phyloP scores from a whole-genome alignment of 2,888 invertebrate genomes.

The Acanthosepion pharaonis region DNA sequence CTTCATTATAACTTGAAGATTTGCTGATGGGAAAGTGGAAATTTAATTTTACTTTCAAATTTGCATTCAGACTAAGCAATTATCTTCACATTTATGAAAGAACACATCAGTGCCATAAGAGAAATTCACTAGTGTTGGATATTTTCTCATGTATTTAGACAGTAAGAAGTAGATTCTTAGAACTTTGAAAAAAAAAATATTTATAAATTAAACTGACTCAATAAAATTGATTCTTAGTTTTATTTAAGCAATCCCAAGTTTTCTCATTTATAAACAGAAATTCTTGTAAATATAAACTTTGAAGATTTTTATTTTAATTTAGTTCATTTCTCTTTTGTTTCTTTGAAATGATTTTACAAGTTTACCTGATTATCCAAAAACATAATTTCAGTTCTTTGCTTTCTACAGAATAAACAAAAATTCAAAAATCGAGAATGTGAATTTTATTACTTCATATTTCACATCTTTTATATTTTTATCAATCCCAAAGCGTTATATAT shows the following conservation, averaged over 20 bases:
- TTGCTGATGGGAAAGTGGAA: background rate
- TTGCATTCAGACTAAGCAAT: background rate
- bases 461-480: no score
- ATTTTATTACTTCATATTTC: no score
- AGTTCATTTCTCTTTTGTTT: background rate
- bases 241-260: background rate
- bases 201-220: background rate
- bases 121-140: background rate
- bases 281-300: background rate
- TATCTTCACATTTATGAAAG: background rate
- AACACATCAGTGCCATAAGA: background rate
- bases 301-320: background rate
- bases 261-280: background rate
- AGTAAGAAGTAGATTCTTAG: background rate
- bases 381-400: background rate
- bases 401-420: no score
- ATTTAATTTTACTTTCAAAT: constrained; percentile 13
- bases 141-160: background rate
- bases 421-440: no score
- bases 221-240: background rate
- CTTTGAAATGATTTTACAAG: background rate
- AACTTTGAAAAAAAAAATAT: background rate
- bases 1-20: background rate
- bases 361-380: background rate
- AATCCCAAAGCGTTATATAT: no score